phyloP scores from a whole-genome alignment of 2,797 vertebrate genomes.

The Pipistrellus pipistrellus region DNA sequence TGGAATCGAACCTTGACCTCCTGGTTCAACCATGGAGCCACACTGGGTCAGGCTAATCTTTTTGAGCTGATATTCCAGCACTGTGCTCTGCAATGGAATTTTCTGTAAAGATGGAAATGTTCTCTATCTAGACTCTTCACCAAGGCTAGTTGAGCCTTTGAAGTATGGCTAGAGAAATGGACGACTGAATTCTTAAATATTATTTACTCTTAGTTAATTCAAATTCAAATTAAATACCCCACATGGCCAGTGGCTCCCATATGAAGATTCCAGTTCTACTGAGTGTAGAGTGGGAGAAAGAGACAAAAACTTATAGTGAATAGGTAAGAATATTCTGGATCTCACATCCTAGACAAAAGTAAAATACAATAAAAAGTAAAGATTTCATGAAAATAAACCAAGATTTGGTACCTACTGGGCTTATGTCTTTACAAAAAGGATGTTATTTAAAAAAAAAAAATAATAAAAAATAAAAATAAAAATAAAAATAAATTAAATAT shows the following conservation, averaged over 20 bases:
- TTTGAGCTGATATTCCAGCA: background rate
- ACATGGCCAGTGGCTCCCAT: rapidly evolving
- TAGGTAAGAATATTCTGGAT: background rate
- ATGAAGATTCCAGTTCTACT: background rate
- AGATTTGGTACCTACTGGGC: background rate
- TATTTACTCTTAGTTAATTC: background rate
- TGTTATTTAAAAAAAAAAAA: background rate
- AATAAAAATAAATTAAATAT: too few species aligned
- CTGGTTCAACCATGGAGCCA: too few species aligned
- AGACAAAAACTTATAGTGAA: rapidly evolving
- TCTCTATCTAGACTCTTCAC: background rate
- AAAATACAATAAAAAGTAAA: background rate
- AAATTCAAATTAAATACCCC: background rate
- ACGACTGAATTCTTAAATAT: background rate
- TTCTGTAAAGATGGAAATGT: background rate
- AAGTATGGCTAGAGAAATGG: background rate
- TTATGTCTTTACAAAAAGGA: background rate
- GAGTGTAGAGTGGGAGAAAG: background rate
- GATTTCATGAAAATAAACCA: background rate
- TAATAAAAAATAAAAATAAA: too few species aligned
- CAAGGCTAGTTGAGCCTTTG: background rate
- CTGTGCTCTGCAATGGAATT: rapidly evolving
- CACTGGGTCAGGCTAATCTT: background rate
- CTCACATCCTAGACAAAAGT: background rate
- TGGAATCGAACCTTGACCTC: too few species aligned